These are phyloP conservation scores for Stegophylla sp. DNA, from an alignment of 2,888 invertebrate species.

Conservation along the genomic window DNA sequence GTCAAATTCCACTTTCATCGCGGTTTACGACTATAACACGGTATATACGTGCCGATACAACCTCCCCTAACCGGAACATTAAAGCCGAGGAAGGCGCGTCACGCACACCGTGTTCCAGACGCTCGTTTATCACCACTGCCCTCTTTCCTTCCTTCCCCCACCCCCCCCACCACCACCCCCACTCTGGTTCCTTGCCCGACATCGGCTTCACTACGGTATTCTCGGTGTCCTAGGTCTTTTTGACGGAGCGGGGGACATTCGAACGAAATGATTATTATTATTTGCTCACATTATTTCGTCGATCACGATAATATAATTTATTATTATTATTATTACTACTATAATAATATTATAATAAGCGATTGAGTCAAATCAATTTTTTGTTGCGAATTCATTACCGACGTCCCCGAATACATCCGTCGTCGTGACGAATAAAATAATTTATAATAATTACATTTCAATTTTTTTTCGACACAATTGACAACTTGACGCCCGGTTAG, in stretches of 20 bases:
- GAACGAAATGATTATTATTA: not conserved
- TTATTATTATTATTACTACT: too few species aligned
- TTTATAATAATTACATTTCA: conserved; percentile 18
- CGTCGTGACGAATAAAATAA: not conserved
- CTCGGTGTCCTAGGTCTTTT: conserved; percentile 54
- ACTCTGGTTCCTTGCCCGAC: too few species aligned
- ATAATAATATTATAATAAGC: not conserved
- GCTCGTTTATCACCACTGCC: conserved; percentile 37
- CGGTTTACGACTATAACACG: not conserved
- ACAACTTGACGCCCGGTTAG: not conserved
- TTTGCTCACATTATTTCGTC: not conserved
- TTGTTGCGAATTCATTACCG: not conserved
- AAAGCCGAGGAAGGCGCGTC: conserved; percentile 4
- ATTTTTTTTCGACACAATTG: conserved; percentile 30
- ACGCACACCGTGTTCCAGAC: conserved; percentile 31
- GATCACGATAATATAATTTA: too few species aligned
- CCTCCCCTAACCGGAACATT: not conserved
- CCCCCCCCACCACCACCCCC: not conserved
- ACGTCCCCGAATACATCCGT: not conserved
- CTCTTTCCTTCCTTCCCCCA: not conserved
- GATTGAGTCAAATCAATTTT: not conserved
- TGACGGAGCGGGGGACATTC: not conserved
- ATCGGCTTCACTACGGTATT: not conserved
- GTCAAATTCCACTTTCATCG: conserved; percentile 30
- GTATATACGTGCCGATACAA: not conserved